phyloP scores from a whole-genome alignment of 2,888 invertebrate genomes.

The Lamellibrachia columna region DNA sequence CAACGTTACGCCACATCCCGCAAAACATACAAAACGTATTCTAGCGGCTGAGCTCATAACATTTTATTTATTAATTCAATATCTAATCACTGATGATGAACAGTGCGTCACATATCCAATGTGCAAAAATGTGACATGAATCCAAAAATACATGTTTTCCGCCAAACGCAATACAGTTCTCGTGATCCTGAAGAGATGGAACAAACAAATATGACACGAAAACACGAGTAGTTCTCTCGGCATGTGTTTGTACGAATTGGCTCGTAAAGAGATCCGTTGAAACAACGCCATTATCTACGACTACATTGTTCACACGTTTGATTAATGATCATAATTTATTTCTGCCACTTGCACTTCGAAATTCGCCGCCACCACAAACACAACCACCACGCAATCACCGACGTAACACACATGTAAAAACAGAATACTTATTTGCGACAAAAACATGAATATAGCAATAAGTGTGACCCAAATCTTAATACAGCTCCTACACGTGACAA shows the following conservation, averaged over 20 bases:
- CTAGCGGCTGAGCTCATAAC: not conserved
- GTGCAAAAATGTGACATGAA: too few species aligned
- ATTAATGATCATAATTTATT: not conserved
- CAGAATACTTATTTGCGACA: not conserved
- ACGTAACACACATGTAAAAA: not conserved
- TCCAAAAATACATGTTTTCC: too few species aligned
- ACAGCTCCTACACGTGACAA: not conserved
- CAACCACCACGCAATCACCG: not conserved
- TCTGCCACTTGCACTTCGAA: not conserved
- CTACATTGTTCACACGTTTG: not conserved
- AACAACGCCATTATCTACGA: not conserved
- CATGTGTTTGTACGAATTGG: not conserved
- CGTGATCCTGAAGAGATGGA: not conserved
- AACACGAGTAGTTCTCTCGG: not conserved
- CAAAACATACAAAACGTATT: not conserved
- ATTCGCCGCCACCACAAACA: constrained; percentile 6
- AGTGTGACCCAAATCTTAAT: not conserved
- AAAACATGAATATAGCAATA: not conserved
- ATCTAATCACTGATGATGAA: not conserved
- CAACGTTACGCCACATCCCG: not conserved
- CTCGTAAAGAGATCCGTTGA: not conserved
- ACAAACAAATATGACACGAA: not conserved
- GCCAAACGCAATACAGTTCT: not conserved
- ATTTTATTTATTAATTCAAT: not conserved
- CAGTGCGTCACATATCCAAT: not conserved